Conservation (phyloP, 2,888 invertebrate species). For the Thelaira solivaga region DNA sequence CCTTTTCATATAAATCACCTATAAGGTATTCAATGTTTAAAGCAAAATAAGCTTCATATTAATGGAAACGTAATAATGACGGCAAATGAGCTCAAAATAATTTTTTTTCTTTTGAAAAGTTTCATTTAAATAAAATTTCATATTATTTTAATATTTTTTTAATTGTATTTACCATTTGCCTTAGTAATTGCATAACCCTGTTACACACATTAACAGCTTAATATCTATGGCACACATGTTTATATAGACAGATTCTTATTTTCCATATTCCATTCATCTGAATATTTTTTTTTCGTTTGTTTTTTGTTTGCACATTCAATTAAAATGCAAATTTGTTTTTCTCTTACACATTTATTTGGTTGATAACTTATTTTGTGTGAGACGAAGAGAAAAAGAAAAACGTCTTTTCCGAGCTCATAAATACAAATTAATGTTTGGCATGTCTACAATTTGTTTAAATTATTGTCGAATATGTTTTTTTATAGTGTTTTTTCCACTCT, state of each 20-base stretch:
- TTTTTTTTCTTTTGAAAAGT: constrained; percentile 1
- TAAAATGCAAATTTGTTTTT: constrained; percentile 56
- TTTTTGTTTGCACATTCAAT: constrained; percentile 43
- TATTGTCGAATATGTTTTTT: constrained; percentile 14
- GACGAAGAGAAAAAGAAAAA: not conserved
- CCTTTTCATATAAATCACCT: too few species aligned
- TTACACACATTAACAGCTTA: constrained; percentile 51
- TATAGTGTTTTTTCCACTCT: not conserved
- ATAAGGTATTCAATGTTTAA: too few species aligned
- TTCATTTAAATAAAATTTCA: too few species aligned
- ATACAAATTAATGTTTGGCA: constrained; percentile 51
- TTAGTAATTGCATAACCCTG: too few species aligned
- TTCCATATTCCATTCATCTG: not conserved
- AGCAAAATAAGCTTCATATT: too few species aligned
- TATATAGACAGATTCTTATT: constrained; percentile 15
- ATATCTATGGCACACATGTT: constrained; percentile 17
- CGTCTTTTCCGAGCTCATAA: constrained; percentile 30
- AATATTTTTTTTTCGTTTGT: not conserved
- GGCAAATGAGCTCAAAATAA: too few species aligned
- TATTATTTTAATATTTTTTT: too few species aligned
- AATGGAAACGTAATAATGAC: too few species aligned
- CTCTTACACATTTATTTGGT: constrained; percentile 37
- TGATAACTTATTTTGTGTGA: constrained; percentile 55
- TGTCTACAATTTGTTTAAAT: constrained; percentile 54
- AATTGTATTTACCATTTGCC: too few species aligned